These are phyloP conservation scores for Rhaphigaster nebulosa DNA, from an alignment of 2,888 invertebrate species.

Conservation along the genomic window DNA sequence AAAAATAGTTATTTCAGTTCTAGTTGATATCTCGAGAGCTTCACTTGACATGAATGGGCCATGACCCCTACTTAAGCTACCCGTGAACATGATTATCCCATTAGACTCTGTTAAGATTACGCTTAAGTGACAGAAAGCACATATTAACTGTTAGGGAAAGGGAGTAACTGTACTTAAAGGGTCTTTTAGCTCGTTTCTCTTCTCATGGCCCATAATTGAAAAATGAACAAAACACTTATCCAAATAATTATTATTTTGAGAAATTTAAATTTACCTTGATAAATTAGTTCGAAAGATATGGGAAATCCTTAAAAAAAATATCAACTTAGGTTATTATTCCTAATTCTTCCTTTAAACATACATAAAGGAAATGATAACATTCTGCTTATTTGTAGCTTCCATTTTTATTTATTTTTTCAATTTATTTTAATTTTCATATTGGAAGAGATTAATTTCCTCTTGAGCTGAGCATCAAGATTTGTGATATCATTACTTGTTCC, in stretches of 20 bases:
- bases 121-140: not conserved
- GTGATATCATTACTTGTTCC: too few species aligned
- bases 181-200: not conserved
- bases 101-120: not conserved
- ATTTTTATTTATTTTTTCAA: too few species aligned
- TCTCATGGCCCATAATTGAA: not conserved
- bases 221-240: not conserved
- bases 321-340: too few species aligned
- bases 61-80: not conserved
- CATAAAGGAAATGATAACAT: too few species aligned
- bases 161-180: not conserved
- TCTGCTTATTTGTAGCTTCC: too few species aligned
- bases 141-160: constrained; percentile 24
- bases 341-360: too few species aligned
- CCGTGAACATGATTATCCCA: constrained; percentile 1
- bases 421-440: too few species aligned
- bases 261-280: not conserved
- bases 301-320: too few species aligned
- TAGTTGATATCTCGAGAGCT: not conserved
- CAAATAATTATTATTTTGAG: not conserved
- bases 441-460: too few species aligned
- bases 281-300: too few species aligned
- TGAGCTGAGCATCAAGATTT: too few species aligned
- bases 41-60: not conserved
- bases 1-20: too few species aligned